A percentile compares a stretch with the other conserved stretches of the same genome.
Evolutionary conservation across 2,888 invertebrate genomes (phyloP).

Genomic region (Altica lythri): DNA sequence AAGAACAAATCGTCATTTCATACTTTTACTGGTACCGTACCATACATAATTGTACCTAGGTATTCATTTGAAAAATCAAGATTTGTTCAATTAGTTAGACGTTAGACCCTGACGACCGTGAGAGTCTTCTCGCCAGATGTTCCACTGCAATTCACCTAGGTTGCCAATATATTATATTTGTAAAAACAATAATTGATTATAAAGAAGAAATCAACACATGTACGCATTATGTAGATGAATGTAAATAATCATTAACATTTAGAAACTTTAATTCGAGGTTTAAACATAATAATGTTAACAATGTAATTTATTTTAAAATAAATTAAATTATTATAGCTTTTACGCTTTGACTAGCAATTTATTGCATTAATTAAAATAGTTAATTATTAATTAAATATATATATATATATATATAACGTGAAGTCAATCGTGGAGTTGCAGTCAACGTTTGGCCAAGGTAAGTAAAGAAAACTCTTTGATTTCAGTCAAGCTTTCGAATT

Average conservation of each 20-base stretch:
- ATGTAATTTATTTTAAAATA: too few relatives aligned
- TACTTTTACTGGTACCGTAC: constrained; percentile 8
- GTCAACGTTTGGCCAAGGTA: too few relatives aligned
- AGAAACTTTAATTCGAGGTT: too few relatives aligned
- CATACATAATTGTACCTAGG: constrained; percentile 2
- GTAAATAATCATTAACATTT: constrained; percentile 11
- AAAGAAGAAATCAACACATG: constrained; percentile 1
- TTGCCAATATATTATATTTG: background rate
- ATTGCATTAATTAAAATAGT: too few relatives aligned
- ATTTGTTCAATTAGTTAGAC: background rate
- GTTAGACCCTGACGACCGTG: constrained; percentile 3
- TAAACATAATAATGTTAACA: too few relatives aligned
- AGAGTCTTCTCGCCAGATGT: constrained; percentile 10
- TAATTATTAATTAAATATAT: too few relatives aligned
- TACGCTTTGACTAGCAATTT: too few relatives aligned
- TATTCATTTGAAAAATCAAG: constrained; percentile 9
- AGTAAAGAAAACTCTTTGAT: too few relatives aligned
- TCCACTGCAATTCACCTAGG: background rate
- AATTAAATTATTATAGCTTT: too few relatives aligned
- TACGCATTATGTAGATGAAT: background rate
- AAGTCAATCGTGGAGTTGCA: too few relatives aligned
- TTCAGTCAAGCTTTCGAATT: too few relatives aligned
- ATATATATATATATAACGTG: too few relatives aligned
- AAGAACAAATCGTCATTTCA: constrained; percentile 1
- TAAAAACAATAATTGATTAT: constrained; percentile 2